Base-by-base conservation (phyloP, 2,113 vertebrate genomes). In the Perca schrenkii region DNA sequence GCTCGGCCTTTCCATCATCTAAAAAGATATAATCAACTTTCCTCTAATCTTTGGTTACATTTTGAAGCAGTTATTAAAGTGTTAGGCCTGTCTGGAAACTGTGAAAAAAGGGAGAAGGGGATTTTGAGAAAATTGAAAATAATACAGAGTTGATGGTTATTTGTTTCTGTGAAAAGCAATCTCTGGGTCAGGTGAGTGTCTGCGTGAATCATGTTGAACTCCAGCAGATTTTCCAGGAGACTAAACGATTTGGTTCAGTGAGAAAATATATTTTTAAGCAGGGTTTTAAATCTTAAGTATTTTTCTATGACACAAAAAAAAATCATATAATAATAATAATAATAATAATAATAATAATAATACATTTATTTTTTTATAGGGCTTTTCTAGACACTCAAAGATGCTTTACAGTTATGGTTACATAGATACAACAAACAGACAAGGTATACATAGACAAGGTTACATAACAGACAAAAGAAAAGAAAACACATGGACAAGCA, bases 1-100 rank as follows among this genome's bases (percentile, higher is more conserved):
- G 50, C 50, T 77, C 34, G 0, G 56, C 46, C 13, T 53, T 22
- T 78, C 31, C 62, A 74, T 87, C 82, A 64, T 54, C 25, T 61
- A 5, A 67, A 67, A 50, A 47, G 15, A 71, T 25, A 15, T 10
- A 8, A 62, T 57, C 31, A 34, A 78, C 13, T 62, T 61, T 31
- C 2, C 3, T 5, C 17, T 53, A 3, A 57, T 36, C 8, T 72
- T 21, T 25, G 17, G 1, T 68, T 25, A 8, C 2, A 34, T 28
- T 25, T 65, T 10, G 21, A 8, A 77, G 63, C 8, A 67, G 34
- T 43, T 60, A 58, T 54, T 67, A 65, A 63, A 36, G 46, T 22
- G 28, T 5, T 3, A 2, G 1, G n/a, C 3, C 40, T 49, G 15
- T 16, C 50, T 17, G 17, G 16, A 46, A 13, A 7, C 7, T 15